Conservation (phyloP, 2,797 vertebrate species). For the Oophaga sylvatica region DNA sequence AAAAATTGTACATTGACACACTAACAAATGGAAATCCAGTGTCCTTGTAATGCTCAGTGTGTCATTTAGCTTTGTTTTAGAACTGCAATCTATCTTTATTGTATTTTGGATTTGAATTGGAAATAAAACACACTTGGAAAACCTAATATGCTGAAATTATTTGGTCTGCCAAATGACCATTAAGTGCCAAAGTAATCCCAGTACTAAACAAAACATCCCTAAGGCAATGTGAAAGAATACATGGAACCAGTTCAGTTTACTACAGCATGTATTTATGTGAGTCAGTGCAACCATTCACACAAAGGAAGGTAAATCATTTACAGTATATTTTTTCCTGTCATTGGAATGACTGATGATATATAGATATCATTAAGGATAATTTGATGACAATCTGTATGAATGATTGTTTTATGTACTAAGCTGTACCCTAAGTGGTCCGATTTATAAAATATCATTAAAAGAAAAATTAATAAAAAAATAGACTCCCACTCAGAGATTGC, state of each 20-base stretch:
- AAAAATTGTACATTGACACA: neutral
- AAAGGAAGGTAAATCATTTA: constrained; percentile 19
- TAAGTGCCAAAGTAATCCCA: constrained; percentile 52
- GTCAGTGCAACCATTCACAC: constrained; percentile 11
- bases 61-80: constrained; percentile 25
- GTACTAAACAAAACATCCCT: constrained; percentile 46
- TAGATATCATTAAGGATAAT: neutral
- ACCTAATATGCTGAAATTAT: constrained; percentile 39
- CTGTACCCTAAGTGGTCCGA: neutral
- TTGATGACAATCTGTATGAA: neutral
- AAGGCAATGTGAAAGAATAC: constrained; percentile 36
- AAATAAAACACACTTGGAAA: constrained; percentile 50
- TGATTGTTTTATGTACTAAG: neutral
- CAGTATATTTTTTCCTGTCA: neutral
- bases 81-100: constrained; percentile 37
- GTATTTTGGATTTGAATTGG: constrained; percentile 42
- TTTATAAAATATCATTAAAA: neutral
- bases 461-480: neutral
- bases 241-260: constrained; percentile 40
- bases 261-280: constrained; percentile 1
- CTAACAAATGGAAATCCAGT: neutral
- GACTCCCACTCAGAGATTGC: neutral
- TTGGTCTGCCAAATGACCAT: constrained; percentile 44
- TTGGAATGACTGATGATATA: neutral
- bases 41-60: neutral